phyloP scores from a whole-genome alignment of 1,140 invertebrate genomes.

The Zophobas atratus region DNA sequence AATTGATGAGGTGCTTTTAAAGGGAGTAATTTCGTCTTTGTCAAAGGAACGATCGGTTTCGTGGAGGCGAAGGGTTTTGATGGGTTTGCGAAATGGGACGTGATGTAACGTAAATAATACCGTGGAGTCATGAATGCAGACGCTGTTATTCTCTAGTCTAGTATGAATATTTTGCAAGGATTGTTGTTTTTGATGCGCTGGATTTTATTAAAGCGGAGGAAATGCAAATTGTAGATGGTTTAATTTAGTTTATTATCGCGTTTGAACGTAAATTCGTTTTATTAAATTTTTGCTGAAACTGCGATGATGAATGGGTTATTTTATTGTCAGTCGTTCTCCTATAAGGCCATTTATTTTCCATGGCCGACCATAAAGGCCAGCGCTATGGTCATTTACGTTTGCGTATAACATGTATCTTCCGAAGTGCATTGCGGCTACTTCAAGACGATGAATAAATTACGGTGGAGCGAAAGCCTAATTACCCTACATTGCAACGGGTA shows the following conservation, averaged over 20 bases:
- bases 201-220: too few species aligned
- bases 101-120: background rate
- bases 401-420: conserved; percentile 2
- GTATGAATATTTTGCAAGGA: too few species aligned
- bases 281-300: too few species aligned
- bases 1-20: conserved; percentile 27
- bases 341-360: background rate
- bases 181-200: too few species aligned
- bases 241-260: too few species aligned
- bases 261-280: too few species aligned
- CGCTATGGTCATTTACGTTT: background rate
- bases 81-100: background rate
- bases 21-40: background rate
- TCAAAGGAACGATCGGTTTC: background rate
- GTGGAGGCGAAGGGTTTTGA: conserved; percentile 4
- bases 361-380: background rate
- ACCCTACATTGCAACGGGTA: too few species aligned
- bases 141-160: too few species aligned
- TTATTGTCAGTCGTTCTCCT: background rate
- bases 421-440: conserved; percentile 10
- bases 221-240: too few species aligned
- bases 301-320: background rate
- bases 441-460: conserved; percentile 21
- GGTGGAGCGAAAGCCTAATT: conserved; percentile 19
- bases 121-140: background rate